Conservation (phyloP, 2,797 vertebrate genomes). For the Tachyglossus aculeatus region DNA sequence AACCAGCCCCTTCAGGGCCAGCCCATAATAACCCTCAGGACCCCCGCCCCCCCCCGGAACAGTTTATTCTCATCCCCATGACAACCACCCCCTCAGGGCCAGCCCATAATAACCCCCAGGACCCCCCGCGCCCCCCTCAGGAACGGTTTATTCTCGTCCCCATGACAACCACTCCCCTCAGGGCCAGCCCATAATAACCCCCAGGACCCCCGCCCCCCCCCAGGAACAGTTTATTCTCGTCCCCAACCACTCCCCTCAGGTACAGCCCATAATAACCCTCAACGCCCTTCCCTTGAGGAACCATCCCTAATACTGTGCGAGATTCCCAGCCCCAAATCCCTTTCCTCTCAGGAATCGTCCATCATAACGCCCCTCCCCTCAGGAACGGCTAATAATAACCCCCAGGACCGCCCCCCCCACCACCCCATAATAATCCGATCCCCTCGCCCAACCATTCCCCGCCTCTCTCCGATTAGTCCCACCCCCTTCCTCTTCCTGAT, state of each 20-base stretch:
- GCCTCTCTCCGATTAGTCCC: background rate
- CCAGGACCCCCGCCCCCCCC: too few species aligned
- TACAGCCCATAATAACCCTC: too few species aligned
- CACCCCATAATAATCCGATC: background rate
- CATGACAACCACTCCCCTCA: background rate
- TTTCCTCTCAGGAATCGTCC: background rate
- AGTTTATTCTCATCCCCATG: too few species aligned
- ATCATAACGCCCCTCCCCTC: background rate
- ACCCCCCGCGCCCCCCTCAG: background rate
- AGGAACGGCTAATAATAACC: background rate
- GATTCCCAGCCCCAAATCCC: too few species aligned
- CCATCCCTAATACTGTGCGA: too few species aligned
- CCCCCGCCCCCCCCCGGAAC: background rate
- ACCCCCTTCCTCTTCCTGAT: background rate
- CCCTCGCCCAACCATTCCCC: background rate
- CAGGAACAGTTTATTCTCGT: too few species aligned
- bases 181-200: background rate
- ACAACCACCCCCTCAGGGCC: too few species aligned
- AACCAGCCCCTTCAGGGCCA: background rate
- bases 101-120: background rate
- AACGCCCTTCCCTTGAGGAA: too few species aligned
- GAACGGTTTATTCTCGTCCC: background rate
- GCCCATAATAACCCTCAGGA: slow-evolving; percentile 18
- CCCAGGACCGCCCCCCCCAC: background rate
- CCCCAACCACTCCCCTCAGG: too few species aligned